Conservation (phyloP, 1,140 invertebrate species). For the Parapsyche elsis region DNA sequence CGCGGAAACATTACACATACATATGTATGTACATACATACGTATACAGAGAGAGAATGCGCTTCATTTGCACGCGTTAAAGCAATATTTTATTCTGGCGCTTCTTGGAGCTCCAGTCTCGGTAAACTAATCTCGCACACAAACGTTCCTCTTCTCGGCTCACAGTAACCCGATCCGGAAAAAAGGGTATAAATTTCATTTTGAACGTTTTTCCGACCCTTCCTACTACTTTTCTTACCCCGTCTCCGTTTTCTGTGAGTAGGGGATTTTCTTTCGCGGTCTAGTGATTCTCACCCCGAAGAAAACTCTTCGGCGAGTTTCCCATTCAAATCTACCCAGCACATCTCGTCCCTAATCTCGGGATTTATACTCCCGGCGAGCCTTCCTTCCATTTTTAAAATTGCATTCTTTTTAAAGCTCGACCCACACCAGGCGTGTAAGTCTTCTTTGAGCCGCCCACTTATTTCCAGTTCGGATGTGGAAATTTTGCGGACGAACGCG, state of each 20-base stretch:
- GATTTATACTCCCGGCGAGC: neutral
- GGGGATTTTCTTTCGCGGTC: neutral
- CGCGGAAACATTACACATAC: no score
- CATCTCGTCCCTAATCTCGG: slow-evolving; percentile 10
- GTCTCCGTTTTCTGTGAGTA: neutral
- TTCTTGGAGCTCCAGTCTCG: neutral
- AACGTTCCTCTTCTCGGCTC: neutral
- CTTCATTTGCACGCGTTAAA: neutral
- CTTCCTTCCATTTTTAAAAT: slow-evolving; percentile 18
- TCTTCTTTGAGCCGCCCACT: neutral
- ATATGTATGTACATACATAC: no score
- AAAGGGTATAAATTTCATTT: slow-evolving; percentile 32
- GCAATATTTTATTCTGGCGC: slow-evolving; percentile 6
- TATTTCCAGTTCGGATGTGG: neutral
- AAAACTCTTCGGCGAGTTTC: slow-evolving; percentile 18
- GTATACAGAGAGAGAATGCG: no score
- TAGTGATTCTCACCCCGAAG: neutral
- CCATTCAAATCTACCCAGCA: neutral
- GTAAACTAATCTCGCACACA: slow-evolving; percentile 9
- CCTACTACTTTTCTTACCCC: neutral
- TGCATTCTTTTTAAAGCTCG: slow-evolving; percentile 19
- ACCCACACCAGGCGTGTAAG: no score
- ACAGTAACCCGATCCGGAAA: slow-evolving; percentile 8
- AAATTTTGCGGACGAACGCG: neutral
- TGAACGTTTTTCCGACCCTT: neutral